A percentile compares a stretch with the other conserved stretches of the same genome.
Evolutionary conservation across 2,113 vertebrate genomes (phyloP).

Genomic region (Dryoscopus gambensis): DNA sequence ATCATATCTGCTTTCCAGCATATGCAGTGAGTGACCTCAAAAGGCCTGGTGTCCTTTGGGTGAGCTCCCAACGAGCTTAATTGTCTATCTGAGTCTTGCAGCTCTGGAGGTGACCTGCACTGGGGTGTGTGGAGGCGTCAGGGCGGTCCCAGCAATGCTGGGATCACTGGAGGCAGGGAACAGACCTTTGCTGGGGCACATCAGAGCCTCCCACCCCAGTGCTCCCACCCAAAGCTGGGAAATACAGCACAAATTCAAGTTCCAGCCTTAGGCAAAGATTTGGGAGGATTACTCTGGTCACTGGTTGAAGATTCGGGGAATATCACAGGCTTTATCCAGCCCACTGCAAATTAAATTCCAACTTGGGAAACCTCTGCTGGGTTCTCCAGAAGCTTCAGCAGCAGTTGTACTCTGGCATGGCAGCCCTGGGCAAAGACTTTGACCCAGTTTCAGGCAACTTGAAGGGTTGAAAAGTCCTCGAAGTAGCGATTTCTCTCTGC

Average conservation of each 20-base stretch:
- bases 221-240: background rate
- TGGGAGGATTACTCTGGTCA: background rate
- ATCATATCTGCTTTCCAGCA: slow-evolving; percentile 6
- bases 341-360: background rate
- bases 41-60: background rate
- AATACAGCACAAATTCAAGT: background rate
- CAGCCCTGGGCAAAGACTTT: background rate
- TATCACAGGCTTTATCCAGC: background rate
- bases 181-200: background rate
- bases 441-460: background rate
- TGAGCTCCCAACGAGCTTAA: background rate
- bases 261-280: background rate
- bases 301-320: background rate
- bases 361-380: background rate
- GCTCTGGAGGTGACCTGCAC: background rate
- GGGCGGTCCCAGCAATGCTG: background rate
- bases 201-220: background rate
- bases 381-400: background rate
- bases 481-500: background rate
- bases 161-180: background rate
- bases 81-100: background rate
- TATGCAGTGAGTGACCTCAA: background rate
- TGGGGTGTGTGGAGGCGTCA: background rate
- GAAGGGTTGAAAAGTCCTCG: background rate
- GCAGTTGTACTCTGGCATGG: background rate